phyloP scores from a whole-genome alignment of 2,113 vertebrate genomes.

The Euleptes europaea region DNA sequence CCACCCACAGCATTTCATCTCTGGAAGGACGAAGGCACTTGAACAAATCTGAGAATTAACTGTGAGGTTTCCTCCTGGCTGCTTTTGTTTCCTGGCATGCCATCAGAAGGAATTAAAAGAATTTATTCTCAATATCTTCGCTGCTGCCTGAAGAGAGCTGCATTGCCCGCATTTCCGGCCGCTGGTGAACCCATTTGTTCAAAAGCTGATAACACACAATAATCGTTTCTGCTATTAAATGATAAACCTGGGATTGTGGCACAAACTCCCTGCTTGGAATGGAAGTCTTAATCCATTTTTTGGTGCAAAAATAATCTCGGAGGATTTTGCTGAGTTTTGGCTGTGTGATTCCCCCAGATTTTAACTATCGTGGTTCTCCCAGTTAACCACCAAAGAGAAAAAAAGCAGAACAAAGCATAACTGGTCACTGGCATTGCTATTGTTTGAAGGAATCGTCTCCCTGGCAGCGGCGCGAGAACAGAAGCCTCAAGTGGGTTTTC shows the following conservation, averaged over 20 bases:
- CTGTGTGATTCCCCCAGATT: neutral
- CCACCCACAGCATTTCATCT: neutral
- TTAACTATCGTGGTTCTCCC: fast-evolving
- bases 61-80: neutral
- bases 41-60: no score
- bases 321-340: fast-evolving
- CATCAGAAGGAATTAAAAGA: neutral
- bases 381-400: fast-evolving
- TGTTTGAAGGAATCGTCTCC: no score
- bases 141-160: neutral
- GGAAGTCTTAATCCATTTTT: neutral
- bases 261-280: neutral
- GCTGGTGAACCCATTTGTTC: no score
- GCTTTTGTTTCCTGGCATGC: neutral
- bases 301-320: neutral
- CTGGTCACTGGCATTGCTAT: no score
- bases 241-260: neutral
- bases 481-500: no score
- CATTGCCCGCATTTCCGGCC: no score
- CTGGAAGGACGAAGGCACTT: neutral
- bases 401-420: neutral
- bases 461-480: no score
- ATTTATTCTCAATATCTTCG: neutral
- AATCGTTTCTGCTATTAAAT: neutral
- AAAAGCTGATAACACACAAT: neutral